Evolutionary conservation across 1,140 invertebrate species (phyloP).

Genomic region (Diorhabda elongata): DNA sequence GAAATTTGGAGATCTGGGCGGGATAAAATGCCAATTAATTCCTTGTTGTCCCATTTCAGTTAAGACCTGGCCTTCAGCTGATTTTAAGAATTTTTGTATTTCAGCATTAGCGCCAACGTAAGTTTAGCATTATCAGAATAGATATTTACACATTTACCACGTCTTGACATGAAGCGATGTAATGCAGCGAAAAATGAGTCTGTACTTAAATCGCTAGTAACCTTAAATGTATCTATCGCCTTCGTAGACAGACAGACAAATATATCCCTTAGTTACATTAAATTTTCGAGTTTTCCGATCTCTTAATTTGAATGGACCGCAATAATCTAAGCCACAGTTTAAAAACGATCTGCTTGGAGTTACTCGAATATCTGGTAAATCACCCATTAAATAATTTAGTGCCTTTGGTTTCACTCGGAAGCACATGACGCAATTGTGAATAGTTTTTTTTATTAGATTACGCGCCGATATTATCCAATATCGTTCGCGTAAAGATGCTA

Average conservation of each 20-base stretch:
- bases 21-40: constrained; percentile 21
- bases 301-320: constrained; percentile 30
- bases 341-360: too few relatives aligned
- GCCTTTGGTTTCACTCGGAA: too few relatives aligned
- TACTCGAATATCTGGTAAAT: too few relatives aligned
- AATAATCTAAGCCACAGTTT: constrained; percentile 33
- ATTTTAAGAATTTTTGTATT: constrained; percentile 45
- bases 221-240: constrained; percentile 43
- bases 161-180: not conserved
- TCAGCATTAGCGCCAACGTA: constrained; percentile 31
- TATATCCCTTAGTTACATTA: constrained; percentile 34
- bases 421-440: not conserved
- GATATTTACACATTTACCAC: constrained; percentile 23
- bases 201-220: constrained; percentile 36
- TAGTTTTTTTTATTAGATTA: too few relatives aligned
- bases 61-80: constrained; percentile 14
- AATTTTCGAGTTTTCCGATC: constrained; percentile 21
- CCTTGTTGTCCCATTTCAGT: constrained; percentile 1
- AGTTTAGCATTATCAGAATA: constrained; percentile 41
- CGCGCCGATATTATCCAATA: too few relatives aligned
- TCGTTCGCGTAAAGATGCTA: too few relatives aligned
- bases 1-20: constrained; percentile 44
- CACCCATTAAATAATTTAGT: too few relatives aligned
- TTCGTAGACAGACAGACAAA: constrained; percentile 41
- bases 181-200: constrained; percentile 35